Evolutionary conservation across 2,888 invertebrate genomes (phyloP).

Genomic region (Pyrochroa serraticornis): DNA sequence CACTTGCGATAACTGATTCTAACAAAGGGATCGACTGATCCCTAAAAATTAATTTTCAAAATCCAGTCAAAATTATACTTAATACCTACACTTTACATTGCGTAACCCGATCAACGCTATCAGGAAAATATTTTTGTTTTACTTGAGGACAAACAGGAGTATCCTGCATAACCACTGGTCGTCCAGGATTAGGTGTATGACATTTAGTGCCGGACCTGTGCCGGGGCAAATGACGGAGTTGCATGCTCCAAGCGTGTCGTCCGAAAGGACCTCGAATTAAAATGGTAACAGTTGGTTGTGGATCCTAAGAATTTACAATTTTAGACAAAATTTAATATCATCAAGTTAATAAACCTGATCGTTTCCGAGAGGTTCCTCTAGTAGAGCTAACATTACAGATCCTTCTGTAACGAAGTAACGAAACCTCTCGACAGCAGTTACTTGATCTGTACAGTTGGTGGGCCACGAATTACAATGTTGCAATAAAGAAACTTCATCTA

Average conservation of each 20-base stretch:
- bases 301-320: constrained; percentile 63
- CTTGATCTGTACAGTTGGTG: constrained; percentile 59
- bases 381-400: constrained; percentile 82
- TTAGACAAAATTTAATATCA: no score
- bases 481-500: constrained; percentile 86
- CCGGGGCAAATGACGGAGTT: constrained; percentile 84
- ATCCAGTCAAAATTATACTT: not conserved
- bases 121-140: constrained; percentile 79
- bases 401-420: constrained; percentile 93
- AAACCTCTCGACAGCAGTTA: constrained; percentile 72
- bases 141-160: constrained; percentile 70
- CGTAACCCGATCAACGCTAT: constrained; percentile 77
- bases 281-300: constrained; percentile 89
- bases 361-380: constrained; percentile 91
- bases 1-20: constrained; percentile 74
- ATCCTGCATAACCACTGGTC: constrained; percentile 80
- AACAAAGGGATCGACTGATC: constrained; percentile 90
- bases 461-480: constrained; percentile 74
- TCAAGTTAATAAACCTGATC: constrained; percentile 42
- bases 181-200: constrained; percentile 67
- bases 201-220: constrained; percentile 75
- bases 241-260: constrained; percentile 93
- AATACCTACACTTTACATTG: constrained; percentile 78
- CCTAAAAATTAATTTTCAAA: constrained; percentile 57
- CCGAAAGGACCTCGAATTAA: constrained; percentile 93